Evolutionary conservation across 2,113 vertebrate species (phyloP).

Genomic region (Peromyscus maniculatus): DNA sequence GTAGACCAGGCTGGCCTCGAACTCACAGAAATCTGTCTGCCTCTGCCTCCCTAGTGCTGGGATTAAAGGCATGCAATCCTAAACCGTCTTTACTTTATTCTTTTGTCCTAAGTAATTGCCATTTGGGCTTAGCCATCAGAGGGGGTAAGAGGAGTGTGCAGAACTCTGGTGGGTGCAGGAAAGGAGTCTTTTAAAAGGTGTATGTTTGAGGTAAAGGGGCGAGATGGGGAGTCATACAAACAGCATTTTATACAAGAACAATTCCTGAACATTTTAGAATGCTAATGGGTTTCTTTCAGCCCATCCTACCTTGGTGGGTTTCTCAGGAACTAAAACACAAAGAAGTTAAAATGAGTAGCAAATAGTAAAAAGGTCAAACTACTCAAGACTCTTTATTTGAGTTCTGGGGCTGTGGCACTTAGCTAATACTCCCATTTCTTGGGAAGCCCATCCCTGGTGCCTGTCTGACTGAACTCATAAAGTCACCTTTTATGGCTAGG

Average conservation of each 20-base stretch:
- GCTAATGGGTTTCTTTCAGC: background rate
- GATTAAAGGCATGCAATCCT: background rate
- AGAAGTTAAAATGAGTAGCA: background rate
- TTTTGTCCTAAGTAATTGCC: background rate
- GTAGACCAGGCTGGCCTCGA: background rate
- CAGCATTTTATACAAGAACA: background rate
- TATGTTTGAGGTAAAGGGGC: no score
- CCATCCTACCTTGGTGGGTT: background rate
- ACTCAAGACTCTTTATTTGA: background rate
- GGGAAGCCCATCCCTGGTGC: background rate
- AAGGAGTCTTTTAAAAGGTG: background rate
- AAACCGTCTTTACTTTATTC: background rate
- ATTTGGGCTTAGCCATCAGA: slow-evolving; percentile 1
- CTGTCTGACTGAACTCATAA: background rate
- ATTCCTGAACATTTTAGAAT: background rate
- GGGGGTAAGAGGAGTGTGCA: background rate
- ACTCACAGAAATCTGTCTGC: background rate
- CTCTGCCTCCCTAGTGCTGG: background rate
- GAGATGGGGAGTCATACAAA: no score
- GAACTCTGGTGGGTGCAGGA: rapidly evolving
- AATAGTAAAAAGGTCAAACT: background rate
- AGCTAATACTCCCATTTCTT: rapidly evolving
- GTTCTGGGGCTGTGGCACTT: background rate
- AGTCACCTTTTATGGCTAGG: background rate
- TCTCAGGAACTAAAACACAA: background rate